A percentile compares a stretch with the other conserved stretches of the same genome.
These are phyloP conservation scores for Calidris pygmaea DNA, from an alignment of 2,113 vertebrate genomes.

Conservation along the genomic window DNA sequence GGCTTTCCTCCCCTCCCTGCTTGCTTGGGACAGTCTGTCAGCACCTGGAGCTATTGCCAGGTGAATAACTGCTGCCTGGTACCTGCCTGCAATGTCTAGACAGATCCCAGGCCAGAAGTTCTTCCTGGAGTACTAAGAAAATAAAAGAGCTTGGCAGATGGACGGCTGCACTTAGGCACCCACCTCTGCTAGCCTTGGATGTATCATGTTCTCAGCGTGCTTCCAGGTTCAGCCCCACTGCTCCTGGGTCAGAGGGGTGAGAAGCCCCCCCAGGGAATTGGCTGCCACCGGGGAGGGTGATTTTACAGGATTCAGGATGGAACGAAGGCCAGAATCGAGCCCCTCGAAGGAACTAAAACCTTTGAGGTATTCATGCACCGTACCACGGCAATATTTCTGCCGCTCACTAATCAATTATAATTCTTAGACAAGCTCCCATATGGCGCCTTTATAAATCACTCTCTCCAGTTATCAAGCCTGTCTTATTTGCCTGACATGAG, in stretches of 20 bases:
- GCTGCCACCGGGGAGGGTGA: not conserved
- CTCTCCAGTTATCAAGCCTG: conserved; percentile 46
- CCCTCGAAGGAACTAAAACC: not conserved
- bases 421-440: conserved; percentile 59
- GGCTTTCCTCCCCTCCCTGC: not conserved
- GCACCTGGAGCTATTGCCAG: not conserved
- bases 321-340: not conserved
- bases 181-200: not conserved
- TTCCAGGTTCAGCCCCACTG: rapidly evolving
- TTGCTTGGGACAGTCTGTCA: not conserved
- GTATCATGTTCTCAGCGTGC: rapidly evolving
- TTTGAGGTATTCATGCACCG: not conserved
- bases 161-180: not conserved
- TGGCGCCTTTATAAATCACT: conserved; percentile 57
- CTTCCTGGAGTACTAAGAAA: not conserved
- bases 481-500: conserved; percentile 52
- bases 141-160: not conserved
- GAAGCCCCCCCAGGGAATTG: not conserved
- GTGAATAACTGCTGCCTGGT: not conserved
- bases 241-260: not conserved
- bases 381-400: not conserved
- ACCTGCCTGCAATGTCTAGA: not conserved
- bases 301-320: rapidly evolving
- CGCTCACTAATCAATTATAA: conserved; percentile 30
- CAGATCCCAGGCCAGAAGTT: conserved; percentile 3